Base-by-base conservation (phyloP, 1,140 invertebrate species). In the Drosophila erecta region DNA sequence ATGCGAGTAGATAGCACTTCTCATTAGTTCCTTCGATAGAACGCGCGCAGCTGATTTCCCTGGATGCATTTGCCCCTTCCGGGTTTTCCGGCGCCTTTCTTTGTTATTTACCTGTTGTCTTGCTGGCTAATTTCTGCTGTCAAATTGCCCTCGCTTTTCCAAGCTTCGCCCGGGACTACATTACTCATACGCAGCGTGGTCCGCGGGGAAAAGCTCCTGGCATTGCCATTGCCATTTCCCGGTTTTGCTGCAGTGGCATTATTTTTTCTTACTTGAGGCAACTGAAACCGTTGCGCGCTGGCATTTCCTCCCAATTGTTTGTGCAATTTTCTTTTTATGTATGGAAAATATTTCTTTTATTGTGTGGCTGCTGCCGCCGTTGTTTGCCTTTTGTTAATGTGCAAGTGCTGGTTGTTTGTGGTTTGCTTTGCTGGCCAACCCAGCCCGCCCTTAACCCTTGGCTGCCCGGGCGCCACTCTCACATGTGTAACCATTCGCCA, bases 211-310 rank as follows among this genome's bases (percentile, higher is more conserved):
- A 35, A 46, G 35, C 22, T 22, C 24, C 15, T 14, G 20, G 20
- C 30, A 30, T 30, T 14, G 20, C 35, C 30, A 30, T 10, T 30
- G 30, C 30, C 35, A 11, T 55, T 40, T 38, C 14, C n/a, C 30
- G 4, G 24, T 3, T n/a, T 35, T 7, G 30, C 15, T 12, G 30
- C 20, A 8, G 20, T 17, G 38, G 51, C 33, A 55, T 55, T 69
- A 37, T 70, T 70, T 70, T 69, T 70, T 70, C 46, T 69, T 40
- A 47, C 64, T 70, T 70, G 35, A 56, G 69, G 66, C 55, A 40
- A 70, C 27, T 70, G 50, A 35, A 56, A 35, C 22, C 27, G 17
- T 46, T 12, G 17, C 37, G 38, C 40, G 8, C 22, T 14, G 24
- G 22, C 22, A 43, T 43, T 43, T 50, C 20, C 46, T 46, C 35